A percentile compares a stretch with the other conserved stretches of the same genome.
Evolutionary conservation across 2,113 vertebrate genomes (phyloP).

Genomic region (Acrocephalus arundinaceus): DNA sequence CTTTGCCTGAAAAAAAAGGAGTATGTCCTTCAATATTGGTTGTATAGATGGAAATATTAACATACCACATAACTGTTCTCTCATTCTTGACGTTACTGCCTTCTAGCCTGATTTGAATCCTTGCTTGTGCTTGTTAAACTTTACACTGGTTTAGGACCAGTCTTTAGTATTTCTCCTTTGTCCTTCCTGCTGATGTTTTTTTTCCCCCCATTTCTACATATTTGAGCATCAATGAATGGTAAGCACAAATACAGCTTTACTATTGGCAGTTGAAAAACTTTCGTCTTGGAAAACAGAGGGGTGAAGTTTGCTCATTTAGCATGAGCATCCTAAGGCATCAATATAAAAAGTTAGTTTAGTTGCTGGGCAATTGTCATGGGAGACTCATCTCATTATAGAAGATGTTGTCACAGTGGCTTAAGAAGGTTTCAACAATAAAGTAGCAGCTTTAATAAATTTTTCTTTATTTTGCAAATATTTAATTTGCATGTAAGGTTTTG

Average conservation of each 20-base stretch:
- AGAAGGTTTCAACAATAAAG: neutral
- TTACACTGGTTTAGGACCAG: neutral
- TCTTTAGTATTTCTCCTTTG: neutral
- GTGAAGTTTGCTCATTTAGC: neutral
- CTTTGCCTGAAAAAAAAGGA: neutral
- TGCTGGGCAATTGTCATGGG: neutral
- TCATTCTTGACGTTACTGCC: neutral
- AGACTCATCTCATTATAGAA: neutral
- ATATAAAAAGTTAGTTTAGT: neutral
- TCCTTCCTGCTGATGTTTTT: neutral
- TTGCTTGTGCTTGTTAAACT: neutral
- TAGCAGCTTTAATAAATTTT: neutral
- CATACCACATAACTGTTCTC: neutral
- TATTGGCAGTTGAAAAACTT: neutral
- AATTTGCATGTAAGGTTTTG: neutral
- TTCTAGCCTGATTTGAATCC: neutral
- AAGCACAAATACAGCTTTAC: neutral
- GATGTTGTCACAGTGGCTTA: neutral
- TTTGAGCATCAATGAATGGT: neutral
- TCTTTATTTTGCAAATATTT: neutral
- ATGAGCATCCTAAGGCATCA: rapidly evolving
- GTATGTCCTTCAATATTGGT: neutral
- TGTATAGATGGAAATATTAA: neutral
- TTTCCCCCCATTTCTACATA: neutral
- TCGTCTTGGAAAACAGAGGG: neutral